These are phyloP conservation scores for Epistrophe grossulariae DNA, from an alignment of 2,888 invertebrate species.

Conservation along the genomic window DNA sequence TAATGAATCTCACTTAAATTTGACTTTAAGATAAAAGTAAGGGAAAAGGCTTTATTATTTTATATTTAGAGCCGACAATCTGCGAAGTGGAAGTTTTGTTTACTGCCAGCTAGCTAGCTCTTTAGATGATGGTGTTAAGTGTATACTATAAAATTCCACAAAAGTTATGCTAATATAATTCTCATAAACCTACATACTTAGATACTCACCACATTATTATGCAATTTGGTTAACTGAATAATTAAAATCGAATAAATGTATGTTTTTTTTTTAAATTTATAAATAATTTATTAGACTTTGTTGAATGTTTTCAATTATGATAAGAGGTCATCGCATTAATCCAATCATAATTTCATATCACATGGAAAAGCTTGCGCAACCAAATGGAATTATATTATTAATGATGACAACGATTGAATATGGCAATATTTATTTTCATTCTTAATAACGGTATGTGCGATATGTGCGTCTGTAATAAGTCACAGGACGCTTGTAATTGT, in stretches of 20 bases:
- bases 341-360: slow-evolving; percentile 54
- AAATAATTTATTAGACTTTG: slow-evolving; percentile 71
- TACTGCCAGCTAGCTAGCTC: background rate
- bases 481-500: slow-evolving; percentile 82
- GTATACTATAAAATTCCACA: background rate
- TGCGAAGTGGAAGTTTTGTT: background rate
- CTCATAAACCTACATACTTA: background rate
- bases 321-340: slow-evolving; percentile 44
- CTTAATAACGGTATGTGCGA: slow-evolving; percentile 77
- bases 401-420: slow-evolving; percentile 23
- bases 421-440: background rate
- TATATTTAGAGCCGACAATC: background rate
- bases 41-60: background rate
- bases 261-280: slow-evolving; percentile 46
- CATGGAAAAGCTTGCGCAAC: slow-evolving; percentile 46
- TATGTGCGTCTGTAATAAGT: slow-evolving; percentile 80
- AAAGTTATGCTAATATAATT: slow-evolving; percentile 14
- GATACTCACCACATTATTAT: background rate
- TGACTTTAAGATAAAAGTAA: background rate
- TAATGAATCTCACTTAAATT: slow-evolving; percentile 28
- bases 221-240: slow-evolving; percentile 25
- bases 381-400: slow-evolving; percentile 27
- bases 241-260: background rate
- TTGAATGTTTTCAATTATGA: slow-evolving; percentile 54
- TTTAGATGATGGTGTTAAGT: background rate